phyloP scores from a whole-genome alignment of 2,797 vertebrate genomes.

The Phrynocephalus vlangalii region DNA sequence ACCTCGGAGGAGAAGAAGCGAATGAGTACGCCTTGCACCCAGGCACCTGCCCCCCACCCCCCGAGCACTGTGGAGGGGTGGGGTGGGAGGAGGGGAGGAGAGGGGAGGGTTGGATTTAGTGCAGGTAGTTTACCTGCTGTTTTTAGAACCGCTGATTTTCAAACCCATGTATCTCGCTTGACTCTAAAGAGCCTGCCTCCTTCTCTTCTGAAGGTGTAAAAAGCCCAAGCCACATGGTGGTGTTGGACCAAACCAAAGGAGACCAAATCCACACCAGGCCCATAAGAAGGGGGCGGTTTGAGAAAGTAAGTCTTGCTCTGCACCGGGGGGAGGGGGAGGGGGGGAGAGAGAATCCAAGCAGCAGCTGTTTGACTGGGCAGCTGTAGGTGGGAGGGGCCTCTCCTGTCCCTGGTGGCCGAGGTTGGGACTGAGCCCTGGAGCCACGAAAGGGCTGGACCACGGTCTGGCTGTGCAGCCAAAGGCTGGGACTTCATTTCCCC shows the following conservation, averaged over 20 bases:
- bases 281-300: constrained; percentile 89
- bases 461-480: too few species aligned
- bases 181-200: too few species aligned
- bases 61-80: neutral
- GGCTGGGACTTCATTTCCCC: too few species aligned
- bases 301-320: constrained; percentile 84
- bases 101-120: neutral
- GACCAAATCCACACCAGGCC: constrained; percentile 83
- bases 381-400: neutral
- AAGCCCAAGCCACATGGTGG: constrained; percentile 88
- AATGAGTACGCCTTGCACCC: constrained; percentile 82
- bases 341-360: neutral
- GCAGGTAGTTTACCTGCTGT: too few species aligned
- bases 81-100: neutral
- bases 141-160: too few species aligned
- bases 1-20: constrained; percentile 92
- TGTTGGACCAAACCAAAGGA: constrained; percentile 86
- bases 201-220: constrained; percentile 81
- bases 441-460: too few species aligned
- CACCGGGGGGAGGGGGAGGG: too few species aligned
- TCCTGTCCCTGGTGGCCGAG: too few species aligned
- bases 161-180: too few species aligned
- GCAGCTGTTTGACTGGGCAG: neutral
- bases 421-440: too few species aligned
- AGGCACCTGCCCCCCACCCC: neutral